phyloP scores from a whole-genome alignment of 1,140 invertebrate genomes.

The Bombus ignitus region DNA sequence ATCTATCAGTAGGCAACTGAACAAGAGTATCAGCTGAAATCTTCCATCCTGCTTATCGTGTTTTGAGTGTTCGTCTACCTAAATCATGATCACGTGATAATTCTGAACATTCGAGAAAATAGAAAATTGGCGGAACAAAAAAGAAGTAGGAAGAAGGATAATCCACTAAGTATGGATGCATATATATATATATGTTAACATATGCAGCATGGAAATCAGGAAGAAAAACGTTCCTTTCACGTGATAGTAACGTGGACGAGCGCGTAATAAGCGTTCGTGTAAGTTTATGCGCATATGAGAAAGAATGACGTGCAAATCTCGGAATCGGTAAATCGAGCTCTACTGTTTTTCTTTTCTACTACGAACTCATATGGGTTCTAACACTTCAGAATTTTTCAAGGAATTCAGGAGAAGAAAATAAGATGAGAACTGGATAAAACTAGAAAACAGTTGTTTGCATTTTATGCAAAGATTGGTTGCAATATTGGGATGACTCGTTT shows the following conservation, averaged over 20 bases:
- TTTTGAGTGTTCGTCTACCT: too few species aligned
- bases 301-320: slow-evolving; percentile 29
- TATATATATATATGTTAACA: not conserved
- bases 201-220: slow-evolving; percentile 57
- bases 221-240: slow-evolving; percentile 60
- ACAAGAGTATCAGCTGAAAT: not conserved
- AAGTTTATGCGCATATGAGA: not conserved
- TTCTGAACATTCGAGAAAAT: not conserved
- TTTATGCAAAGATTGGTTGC: not conserved
- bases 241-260: slow-evolving; percentile 54
- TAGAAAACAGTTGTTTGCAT: not conserved
- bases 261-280: slow-evolving; percentile 39
- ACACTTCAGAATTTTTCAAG: not conserved
- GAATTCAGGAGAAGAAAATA: too few species aligned
- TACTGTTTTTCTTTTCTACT: not conserved
- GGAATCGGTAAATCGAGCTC: slow-evolving; percentile 3
- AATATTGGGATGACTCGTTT: not conserved
- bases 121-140: not conserved
- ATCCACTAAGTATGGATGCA: not conserved
- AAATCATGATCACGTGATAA: not conserved
- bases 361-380: not conserved
- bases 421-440: not conserved
- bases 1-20: not conserved
- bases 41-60: not conserved
- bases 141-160: not conserved